Conservation (phyloP, 2,113 vertebrate genomes). For the Beaufortia kweichowensis region DNA sequence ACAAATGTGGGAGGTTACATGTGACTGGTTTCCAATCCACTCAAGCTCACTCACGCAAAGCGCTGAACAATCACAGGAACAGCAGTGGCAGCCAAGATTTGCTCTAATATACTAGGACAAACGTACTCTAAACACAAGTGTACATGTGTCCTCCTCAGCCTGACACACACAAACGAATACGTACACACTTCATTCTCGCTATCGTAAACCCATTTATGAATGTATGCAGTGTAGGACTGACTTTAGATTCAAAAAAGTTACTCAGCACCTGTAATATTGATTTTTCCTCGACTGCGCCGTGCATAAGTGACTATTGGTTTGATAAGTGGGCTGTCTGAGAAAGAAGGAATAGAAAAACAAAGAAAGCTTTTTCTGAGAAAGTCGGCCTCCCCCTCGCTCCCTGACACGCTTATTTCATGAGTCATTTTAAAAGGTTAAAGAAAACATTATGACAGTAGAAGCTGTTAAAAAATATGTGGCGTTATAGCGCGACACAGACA, state of each 20-base stretch:
- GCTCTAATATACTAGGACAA: slow-evolving; percentile 31
- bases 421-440: slow-evolving; percentile 29
- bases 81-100: slow-evolving; percentile 30
- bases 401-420: slow-evolving; percentile 15
- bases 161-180: not conserved
- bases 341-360: slow-evolving; percentile 13
- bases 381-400: not conserved
- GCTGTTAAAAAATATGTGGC: slow-evolving; percentile 21
- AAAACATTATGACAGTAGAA: slow-evolving; percentile 37
- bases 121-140: slow-evolving; percentile 24
- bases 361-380: not conserved
- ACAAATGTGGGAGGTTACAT: slow-evolving; percentile 31
- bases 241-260: slow-evolving; percentile 28
- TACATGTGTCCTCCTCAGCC: slow-evolving; percentile 22
- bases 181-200: not conserved
- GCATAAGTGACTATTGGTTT: slow-evolving; percentile 26
- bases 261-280: slow-evolving; percentile 35
- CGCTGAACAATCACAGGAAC: slow-evolving; percentile 42
- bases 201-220: slow-evolving; percentile 31
- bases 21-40: slow-evolving; percentile 40
- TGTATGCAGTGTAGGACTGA: not conserved
- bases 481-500: slow-evolving; percentile 3
- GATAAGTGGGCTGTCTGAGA: slow-evolving; percentile 30
- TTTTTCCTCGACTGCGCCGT: slow-evolving; percentile 6
- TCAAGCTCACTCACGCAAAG: slow-evolving; percentile 35